A percentile compares a stretch with the other conserved stretches of the same genome.
phyloP scores from a whole-genome alignment of 1,140 invertebrate species.

The Amphibalanus amphitrite region DNA sequence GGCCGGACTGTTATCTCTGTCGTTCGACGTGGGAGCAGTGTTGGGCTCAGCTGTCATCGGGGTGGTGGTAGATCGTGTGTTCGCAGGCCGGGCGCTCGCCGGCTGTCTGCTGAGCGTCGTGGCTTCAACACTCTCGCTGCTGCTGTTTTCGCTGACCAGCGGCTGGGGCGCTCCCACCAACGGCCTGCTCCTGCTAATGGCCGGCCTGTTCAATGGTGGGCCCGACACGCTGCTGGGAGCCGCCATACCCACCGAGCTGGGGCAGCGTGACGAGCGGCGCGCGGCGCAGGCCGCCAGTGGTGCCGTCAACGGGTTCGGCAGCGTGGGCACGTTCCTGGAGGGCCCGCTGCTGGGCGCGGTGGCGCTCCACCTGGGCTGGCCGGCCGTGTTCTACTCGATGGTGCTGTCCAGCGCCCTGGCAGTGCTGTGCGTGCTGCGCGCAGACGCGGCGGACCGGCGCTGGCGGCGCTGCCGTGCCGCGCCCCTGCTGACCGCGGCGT shows the following conservation, averaged over 20 bases:
- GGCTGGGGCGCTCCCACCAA: conserved; percentile 29
- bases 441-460: background rate
- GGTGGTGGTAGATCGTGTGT: conserved; percentile 27
- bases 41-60: conserved; percentile 31
- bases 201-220: conserved; percentile 33
- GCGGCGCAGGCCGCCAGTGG: conserved; percentile 32
- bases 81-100: conserved; percentile 25
- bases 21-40: conserved; percentile 35
- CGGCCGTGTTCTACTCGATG: conserved; percentile 33
- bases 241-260: conserved; percentile 31
- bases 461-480: background rate
- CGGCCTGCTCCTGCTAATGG: conserved; percentile 28
- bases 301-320: conserved; percentile 32
- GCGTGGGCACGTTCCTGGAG: conserved; percentile 33
- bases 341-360: conserved; percentile 33
- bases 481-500: too few relatives aligned
- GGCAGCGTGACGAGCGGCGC: conserved; percentile 30
- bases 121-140: conserved; percentile 26
- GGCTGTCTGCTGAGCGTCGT: conserved; percentile 27
- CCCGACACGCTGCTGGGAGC: conserved; percentile 35
- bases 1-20: conserved; percentile 33
- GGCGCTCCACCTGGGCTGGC: conserved; percentile 31
- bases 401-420: conserved; percentile 18
- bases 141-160: conserved; percentile 29
- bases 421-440: background rate